Evolutionary conservation across 1,140 invertebrate species (phyloP).

Genomic region (Helicorthomorpha holstii): DNA sequence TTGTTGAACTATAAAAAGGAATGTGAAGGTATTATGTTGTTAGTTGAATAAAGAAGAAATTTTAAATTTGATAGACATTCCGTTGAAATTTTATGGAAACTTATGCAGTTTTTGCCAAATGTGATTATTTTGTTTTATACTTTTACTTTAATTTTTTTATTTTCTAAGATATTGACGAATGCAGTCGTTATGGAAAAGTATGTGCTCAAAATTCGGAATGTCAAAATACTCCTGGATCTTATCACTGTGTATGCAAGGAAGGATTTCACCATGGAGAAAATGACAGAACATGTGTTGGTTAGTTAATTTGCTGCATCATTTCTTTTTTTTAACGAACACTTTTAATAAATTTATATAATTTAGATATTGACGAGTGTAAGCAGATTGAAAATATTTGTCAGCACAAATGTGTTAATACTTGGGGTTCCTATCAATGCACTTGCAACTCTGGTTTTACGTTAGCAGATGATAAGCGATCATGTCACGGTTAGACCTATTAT

Average conservation of each 20-base stretch:
- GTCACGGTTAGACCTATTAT: slow-evolving; percentile 32
- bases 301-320: too few relatives aligned
- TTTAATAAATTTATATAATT: too few relatives aligned
- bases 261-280: slow-evolving; percentile 44
- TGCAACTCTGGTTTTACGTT: slow-evolving; percentile 56
- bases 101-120: too few relatives aligned
- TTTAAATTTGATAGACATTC: too few relatives aligned
- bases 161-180: slow-evolving; percentile 42
- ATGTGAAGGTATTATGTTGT: slow-evolving; percentile 23
- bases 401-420: slow-evolving; percentile 65
- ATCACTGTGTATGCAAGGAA: slow-evolving; percentile 48
- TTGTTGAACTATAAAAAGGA: slow-evolving; percentile 25
- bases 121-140: too few relatives aligned
- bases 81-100: too few relatives aligned
- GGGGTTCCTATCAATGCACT: slow-evolving; percentile 60
- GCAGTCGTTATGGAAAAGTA: slow-evolving; percentile 28
- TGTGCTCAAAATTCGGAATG: slow-evolving; percentile 31
- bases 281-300: slow-evolving; percentile 13
- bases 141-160: too few relatives aligned
- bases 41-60: neutral
- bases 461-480: slow-evolving; percentile 43
- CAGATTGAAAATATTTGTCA: slow-evolving; percentile 47
- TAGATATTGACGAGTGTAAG: slow-evolving; percentile 40
- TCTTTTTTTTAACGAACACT: too few relatives aligned
- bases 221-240: slow-evolving; percentile 44